A percentile compares a stretch with the other conserved stretches of the same genome.
Evolutionary conservation across 2,797 vertebrate species (phyloP).

Genomic region (Intellagama lesueurii): DNA sequence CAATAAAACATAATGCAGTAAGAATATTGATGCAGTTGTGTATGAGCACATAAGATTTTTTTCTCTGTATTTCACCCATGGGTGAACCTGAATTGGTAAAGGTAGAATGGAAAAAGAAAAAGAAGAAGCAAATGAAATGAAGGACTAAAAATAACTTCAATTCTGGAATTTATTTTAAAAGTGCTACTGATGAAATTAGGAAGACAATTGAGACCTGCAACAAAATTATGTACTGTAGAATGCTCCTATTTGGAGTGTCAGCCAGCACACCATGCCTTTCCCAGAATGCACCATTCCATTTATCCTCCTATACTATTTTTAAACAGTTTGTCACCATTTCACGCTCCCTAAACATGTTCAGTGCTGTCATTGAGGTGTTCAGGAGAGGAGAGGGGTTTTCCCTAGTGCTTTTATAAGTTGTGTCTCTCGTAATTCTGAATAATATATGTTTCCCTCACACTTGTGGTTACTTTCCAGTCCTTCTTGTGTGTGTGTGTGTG

Average conservation of each 20-base stretch:
- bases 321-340: not conserved
- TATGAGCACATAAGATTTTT: not conserved
- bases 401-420: too few relatives aligned
- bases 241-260: not conserved
- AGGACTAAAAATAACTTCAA: not conserved
- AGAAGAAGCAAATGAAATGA: not conserved
- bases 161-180: not conserved
- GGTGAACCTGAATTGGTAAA: not conserved
- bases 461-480: not conserved
- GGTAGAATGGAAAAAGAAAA: not conserved
- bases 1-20: not conserved
- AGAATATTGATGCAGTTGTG: not conserved
- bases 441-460: not conserved
- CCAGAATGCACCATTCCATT: not conserved
- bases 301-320: not conserved
- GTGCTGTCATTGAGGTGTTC: not conserved
- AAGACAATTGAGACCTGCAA: not conserved
- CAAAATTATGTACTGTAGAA: not conserved
- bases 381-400: too few relatives aligned
- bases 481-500: not conserved
- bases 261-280: not conserved
- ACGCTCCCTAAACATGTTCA: not conserved
- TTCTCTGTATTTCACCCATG: not conserved
- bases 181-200: not conserved
- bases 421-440: not conserved